Percentiles rank a stretch among this genome's conserved stretches.
Evolutionary conservation across 2,797 vertebrate species (phyloP).

Genomic region (Myripristis murdjan): DNA sequence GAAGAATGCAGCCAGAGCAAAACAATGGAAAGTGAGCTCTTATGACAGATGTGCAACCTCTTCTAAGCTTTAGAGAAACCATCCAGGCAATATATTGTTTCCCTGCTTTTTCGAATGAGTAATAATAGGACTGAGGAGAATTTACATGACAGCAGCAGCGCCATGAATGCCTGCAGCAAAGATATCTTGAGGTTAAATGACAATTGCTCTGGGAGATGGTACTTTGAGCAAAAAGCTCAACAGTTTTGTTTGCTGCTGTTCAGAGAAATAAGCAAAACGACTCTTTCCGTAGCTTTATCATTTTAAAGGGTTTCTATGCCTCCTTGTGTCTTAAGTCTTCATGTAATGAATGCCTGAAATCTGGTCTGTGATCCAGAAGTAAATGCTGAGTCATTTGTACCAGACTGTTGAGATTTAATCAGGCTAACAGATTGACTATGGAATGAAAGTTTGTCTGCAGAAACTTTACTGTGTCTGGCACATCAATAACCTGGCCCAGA

Average conservation of each 20-base stretch:
- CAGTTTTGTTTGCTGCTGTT: not conserved
- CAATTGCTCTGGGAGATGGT: conserved; percentile 24
- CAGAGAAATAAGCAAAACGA: conserved; percentile 25
- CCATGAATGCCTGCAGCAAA: conserved; percentile 42
- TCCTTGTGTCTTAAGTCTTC: conserved; percentile 21
- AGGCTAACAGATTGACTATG: conserved; percentile 57
- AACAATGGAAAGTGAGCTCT: conserved; percentile 58
- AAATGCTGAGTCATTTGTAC: conserved; percentile 70
- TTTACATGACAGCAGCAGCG: conserved; percentile 42
- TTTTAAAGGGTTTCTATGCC: conserved; percentile 2
- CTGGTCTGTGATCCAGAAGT: conserved; percentile 53
- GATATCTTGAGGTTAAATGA: conserved; percentile 47
- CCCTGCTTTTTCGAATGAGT: conserved; percentile 22
- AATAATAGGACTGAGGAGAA: conserved; percentile 25
- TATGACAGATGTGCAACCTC: conserved; percentile 73
- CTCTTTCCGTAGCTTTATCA: conserved; percentile 16
- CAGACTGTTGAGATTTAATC: conserved; percentile 64
- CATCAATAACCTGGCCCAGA: conserved; percentile 28
- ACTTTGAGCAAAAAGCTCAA: conserved; percentile 28
- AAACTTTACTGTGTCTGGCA: conserved; percentile 10
- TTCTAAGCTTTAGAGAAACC: conserved; percentile 49
- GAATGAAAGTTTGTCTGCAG: conserved; percentile 13
- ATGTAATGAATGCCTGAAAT: conserved; percentile 51
- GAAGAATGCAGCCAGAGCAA: conserved; percentile 65
- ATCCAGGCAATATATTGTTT: conserved; percentile 34